A percentile compares a stretch with the other conserved stretches of the same genome.
phyloP scores from a whole-genome alignment of 2,113 vertebrate species.

The Pteropus alecto region DNA sequence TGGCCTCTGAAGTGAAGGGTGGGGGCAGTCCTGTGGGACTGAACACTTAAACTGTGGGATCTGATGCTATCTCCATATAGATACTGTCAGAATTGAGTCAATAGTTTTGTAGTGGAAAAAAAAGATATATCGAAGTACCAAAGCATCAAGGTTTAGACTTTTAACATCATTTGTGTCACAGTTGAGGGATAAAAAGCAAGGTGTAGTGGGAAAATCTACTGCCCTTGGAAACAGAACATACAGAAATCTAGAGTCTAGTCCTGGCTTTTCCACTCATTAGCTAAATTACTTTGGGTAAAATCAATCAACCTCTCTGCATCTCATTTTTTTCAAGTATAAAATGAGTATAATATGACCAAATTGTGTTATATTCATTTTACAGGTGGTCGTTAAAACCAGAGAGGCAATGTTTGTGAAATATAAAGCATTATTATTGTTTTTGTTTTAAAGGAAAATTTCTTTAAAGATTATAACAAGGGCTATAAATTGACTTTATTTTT shows the following conservation, averaged over 20 bases:
- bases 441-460: conserved; percentile 32
- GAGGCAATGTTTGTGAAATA: conserved; percentile 7
- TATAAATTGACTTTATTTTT: conserved; percentile 13
- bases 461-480: not conserved
- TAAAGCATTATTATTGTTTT: conserved; percentile 27
- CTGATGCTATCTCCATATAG: not conserved
- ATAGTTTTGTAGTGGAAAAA: not conserved
- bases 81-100: not conserved
- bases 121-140: not conserved
- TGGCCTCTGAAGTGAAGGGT: not conserved
- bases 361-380: conserved; percentile 18
- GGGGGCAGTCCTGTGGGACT: not conserved
- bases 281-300: conserved; percentile 17
- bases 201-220: not conserved
- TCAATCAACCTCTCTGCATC: not conserved
- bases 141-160: not conserved
- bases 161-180: not conserved
- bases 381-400: not conserved
- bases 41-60: not conserved
- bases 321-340: conserved; percentile 36
- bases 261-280: not conserved
- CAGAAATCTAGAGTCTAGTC: not conserved
- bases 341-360: not conserved
- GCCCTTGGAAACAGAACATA: not conserved
- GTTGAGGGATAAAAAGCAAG: not conserved